Base-by-base conservation (phyloP, 1,140 invertebrate species). In the Drosophila cardini region DNA sequence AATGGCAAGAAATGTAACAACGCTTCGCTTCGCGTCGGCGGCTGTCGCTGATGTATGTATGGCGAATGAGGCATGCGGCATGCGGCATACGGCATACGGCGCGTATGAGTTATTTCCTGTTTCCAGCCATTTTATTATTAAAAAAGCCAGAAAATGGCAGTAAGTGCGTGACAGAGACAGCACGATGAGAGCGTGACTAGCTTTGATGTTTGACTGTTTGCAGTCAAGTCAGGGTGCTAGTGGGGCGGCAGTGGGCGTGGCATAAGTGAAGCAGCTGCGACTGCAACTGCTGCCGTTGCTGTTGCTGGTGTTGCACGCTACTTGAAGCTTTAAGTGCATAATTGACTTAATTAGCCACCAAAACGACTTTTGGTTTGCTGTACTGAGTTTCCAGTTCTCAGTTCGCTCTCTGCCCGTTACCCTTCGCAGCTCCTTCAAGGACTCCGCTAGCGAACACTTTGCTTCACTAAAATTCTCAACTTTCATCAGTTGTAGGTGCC, bases 321-420 rank as follows among this genome's bases (percentile, higher is more conserved):
- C 83, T 87, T 89, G 79, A 79, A 72, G 69, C 83, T 65, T 72
- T 80, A 87, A 87, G 83, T 87, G 83, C 83, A 87, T 89, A 87
- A 87, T 87, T 87, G 83, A 89, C 83, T 87, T 87, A 87, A 87
- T 87, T 87, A 87, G 83, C 83, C 84, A 79, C 84, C 84, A 79
- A 87, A 87, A 83, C 84, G 84, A 71, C 79, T 64, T 86, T 87
- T 57, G 57, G 67, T 65, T 55, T 40, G 56, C 71, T 45, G 52
- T 42, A 48, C 53, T n/a, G 15, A 18, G 30, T 10, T 50, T 15
- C 43, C n/a, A 42, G 64, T 36, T 38, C 36, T 10, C 38, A 13
- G 2, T 13, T 13, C n/a, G 9, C 38, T 40, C n/a, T 10, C 13
- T n/a, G 38, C 38, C 5, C 13, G 11, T 32, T 15, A 10, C 15